Percentiles rank a stretch among this genome's conserved stretches.
phyloP scores from a whole-genome alignment of 2,113 vertebrate species.

The Oryzias woworae region DNA sequence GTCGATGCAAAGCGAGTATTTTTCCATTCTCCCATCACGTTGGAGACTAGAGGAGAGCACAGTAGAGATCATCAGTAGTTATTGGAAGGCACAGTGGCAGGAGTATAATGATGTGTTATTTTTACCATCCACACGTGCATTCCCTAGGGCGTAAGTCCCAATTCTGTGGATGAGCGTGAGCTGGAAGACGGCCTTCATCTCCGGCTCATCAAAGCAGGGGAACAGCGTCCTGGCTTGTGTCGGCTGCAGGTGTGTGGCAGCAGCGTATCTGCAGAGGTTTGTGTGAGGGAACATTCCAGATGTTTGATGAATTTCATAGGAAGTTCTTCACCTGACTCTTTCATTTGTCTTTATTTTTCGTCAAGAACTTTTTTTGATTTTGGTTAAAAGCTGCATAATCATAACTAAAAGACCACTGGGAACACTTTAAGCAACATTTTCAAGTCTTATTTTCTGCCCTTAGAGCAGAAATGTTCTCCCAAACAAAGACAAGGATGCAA shows the following conservation, averaged over 20 bases:
- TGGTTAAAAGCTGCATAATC: no score
- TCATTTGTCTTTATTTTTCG: no score
- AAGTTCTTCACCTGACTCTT: no score
- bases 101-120: no score
- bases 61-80: neutral
- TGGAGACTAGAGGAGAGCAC: neutral
- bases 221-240: conserved; percentile 84
- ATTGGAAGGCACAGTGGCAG: neutral
- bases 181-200: conserved; percentile 87
- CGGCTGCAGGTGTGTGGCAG: conserved; percentile 85
- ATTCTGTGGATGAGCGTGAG: conserved; percentile 79
- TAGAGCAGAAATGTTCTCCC: no score
- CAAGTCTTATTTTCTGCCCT: no score
- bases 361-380: no score
- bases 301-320: neutral
- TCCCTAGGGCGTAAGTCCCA: conserved; percentile 63
- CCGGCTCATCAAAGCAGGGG: conserved; percentile 95
- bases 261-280: conserved; percentile 79
- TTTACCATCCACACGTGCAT: conserved; percentile 48
- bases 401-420: no score
- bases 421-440: no score
- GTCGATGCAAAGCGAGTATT: conserved; percentile 50
- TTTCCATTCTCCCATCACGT: conserved; percentile 36
- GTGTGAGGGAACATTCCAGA: no score
- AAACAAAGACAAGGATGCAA: no score